Conservation (phyloP, 1,140 invertebrate species). For the Phocides pigmalion region DNA sequence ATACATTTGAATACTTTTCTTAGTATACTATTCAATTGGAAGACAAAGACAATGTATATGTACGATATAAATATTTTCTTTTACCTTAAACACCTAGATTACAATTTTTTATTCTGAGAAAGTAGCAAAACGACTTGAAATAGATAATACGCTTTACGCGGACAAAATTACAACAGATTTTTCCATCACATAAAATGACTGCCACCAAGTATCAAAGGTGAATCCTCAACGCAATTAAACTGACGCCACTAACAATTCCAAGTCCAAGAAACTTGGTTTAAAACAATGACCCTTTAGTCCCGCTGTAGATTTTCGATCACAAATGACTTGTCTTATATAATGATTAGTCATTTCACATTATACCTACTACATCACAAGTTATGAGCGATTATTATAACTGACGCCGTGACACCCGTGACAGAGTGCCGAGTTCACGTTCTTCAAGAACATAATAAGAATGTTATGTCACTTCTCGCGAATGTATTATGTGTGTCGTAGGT, state of each 20-base stretch:
- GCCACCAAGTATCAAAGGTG: no score
- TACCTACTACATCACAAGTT: background rate
- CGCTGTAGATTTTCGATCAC: background rate
- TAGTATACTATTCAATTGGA: no score
- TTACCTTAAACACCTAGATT: no score
- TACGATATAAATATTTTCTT: no score
- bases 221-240: slow-evolving; percentile 13
- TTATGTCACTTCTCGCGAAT: slow-evolving; percentile 12
- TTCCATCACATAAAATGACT: no score
- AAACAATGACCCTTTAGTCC: background rate
- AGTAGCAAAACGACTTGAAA: no score
- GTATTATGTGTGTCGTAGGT: background rate
- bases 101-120: no score
- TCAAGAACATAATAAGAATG: slow-evolving; percentile 17
- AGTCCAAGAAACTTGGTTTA: background rate
- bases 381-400: slow-evolving; percentile 8
- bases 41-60: no score
- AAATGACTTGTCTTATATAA: background rate
- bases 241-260: no score
- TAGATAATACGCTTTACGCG: no score
- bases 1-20: no score
- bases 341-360: slow-evolving; percentile 5
- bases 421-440: slow-evolving; percentile 6
- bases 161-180: no score
- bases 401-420: slow-evolving; percentile 4